Base-by-base conservation (phyloP, 2,113 vertebrate genomes). In the Alethe diademata region DNA sequence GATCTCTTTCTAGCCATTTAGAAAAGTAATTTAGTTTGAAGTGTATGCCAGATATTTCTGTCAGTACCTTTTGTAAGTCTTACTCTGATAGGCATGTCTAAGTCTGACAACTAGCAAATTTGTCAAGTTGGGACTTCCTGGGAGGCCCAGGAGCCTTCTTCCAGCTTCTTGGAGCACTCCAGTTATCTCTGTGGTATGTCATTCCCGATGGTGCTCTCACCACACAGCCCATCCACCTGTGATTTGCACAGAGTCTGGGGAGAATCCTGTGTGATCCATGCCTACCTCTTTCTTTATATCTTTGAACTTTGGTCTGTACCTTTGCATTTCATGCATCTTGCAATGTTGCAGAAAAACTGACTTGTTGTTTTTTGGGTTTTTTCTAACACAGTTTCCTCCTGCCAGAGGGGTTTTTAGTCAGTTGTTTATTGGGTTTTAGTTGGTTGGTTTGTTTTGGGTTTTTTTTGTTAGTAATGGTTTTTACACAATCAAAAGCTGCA, bases 131-230 rank as follows among this genome's bases (percentile, higher is more conserved):
- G n/a, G n/a, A 16, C 29, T 91, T 83, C 19, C 24, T 79, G 31
- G 11, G 36, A 79, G n/a, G 13, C 50, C 65, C 11, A 71, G 53
- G 29, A 90, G 28, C n/a, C 17, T 71, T 47, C 35, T 78, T 45
- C 16, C 69, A 78, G 31, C 22, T 28, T 56, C 36, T 43, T 81
- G 67, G 22, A 72, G 48, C 36, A 11, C 35, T 82, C 25, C 31
- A 56, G 7, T 54, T 53, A 5, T 14, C 8, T 61, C 36, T 33
- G 48, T n/a, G 48, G 17, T 9, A 2, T 31, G 23, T 51, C 31
- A 7, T 12, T 19, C 23, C 66, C 24, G 3, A 1, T 11, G 31
- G 6, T 74, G 26, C 18, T 1, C 22, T 53, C 2, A 0, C 33
- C 12, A 7, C 42, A 26, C 31, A 51, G 10, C 29, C 7, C 47